These are phyloP conservation scores for Cosmopolites sordidus DNA, from an alignment of 2,888 invertebrate species.

Conservation along the genomic window DNA sequence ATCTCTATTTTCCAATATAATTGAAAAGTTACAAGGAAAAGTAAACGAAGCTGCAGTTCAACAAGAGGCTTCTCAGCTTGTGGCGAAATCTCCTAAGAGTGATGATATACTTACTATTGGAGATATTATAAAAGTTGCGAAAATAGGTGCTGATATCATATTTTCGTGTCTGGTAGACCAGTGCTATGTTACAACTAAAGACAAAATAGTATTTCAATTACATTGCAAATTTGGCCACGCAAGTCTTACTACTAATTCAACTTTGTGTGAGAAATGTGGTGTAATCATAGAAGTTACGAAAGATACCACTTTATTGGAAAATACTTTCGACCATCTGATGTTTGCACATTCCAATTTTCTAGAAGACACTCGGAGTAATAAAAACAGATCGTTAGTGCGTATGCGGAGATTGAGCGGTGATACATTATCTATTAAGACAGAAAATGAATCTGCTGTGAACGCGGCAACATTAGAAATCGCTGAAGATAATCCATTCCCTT, in stretches of 20 bases:
- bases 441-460: constrained; percentile 22
- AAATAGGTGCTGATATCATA: constrained; percentile 27
- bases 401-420: constrained; percentile 51
- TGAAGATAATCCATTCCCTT: constrained; percentile 43
- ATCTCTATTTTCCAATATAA: constrained; percentile 32
- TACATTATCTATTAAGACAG: constrained; percentile 43
- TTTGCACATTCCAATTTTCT: constrained; percentile 30
- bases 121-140: constrained; percentile 33
- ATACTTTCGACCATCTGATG: constrained; percentile 33
- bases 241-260: constrained; percentile 20
- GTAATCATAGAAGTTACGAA: constrained; percentile 21
- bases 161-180: constrained; percentile 40
- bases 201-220: constrained; percentile 35
- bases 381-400: constrained; percentile 34
- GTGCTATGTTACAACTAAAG: constrained; percentile 39
- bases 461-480: constrained; percentile 34
- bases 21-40: constrained; percentile 38
- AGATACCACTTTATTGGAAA: constrained; percentile 29
- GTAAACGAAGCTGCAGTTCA: constrained; percentile 25
- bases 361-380: background rate
- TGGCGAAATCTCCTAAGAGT: background rate
- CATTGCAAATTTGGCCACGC: constrained; percentile 43
- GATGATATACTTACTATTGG: constrained; percentile 21
- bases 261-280: constrained; percentile 31
- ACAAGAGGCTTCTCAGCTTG: constrained; percentile 3